phyloP scores from a whole-genome alignment of 2,113 vertebrate species.

The Casuarius casuarius region DNA sequence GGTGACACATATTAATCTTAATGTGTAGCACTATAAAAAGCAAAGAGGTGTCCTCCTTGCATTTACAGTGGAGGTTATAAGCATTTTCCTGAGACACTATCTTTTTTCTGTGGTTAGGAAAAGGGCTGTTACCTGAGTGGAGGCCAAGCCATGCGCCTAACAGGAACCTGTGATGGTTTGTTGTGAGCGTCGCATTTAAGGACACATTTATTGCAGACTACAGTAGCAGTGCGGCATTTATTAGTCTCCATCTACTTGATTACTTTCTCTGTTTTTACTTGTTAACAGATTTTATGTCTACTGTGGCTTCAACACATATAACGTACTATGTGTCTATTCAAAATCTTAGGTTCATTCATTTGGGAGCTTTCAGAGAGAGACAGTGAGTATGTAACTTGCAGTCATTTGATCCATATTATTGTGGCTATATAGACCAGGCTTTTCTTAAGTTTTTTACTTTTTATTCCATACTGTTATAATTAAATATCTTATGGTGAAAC shows the following conservation, averaged over 20 bases:
- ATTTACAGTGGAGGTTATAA: too few species aligned
- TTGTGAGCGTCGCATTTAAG: background rate
- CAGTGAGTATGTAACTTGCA: background rate
- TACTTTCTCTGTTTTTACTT: background rate
- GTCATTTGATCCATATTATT: background rate
- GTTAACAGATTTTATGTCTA: background rate
- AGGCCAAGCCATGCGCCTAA: background rate
- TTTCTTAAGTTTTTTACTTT: background rate
- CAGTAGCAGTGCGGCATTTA: background rate
- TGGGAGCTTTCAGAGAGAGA: background rate
- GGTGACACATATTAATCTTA: fast-evolving
- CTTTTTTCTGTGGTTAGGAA: background rate
- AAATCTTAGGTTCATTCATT: background rate
- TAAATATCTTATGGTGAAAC: background rate
- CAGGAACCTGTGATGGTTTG: background rate
- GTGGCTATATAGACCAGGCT: background rate
- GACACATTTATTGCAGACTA: background rate
- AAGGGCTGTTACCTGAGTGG: background rate
- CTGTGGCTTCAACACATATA: background rate
- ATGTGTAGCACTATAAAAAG: background rate
- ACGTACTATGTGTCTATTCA: background rate
- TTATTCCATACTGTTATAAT: background rate
- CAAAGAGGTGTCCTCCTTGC: background rate
- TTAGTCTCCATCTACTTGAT: background rate
- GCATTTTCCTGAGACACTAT: background rate